These are phyloP conservation scores for Eleginops maclovinus DNA, from an alignment of 2,113 vertebrate genomes.

Conservation along the genomic window DNA sequence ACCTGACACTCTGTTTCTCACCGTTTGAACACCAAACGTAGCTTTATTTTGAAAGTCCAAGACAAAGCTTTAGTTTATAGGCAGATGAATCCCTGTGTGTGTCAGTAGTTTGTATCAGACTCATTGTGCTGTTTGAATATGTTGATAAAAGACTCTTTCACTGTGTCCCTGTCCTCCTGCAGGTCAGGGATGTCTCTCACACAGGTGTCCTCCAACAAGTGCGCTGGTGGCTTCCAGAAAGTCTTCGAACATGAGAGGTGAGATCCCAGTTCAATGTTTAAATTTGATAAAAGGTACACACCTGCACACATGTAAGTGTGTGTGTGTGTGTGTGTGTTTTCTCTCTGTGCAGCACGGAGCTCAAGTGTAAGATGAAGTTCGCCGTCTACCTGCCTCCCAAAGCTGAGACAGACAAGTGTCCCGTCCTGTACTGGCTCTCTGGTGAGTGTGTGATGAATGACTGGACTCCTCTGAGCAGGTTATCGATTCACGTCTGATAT, in stretches of 20 bases:
- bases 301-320: too few species aligned
- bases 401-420: slow-evolving; percentile 90
- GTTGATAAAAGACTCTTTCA: neutral
- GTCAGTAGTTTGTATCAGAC: neutral
- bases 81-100: too few species aligned
- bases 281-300: neutral
- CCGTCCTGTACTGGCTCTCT: slow-evolving; percentile 95
- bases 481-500: too few species aligned
- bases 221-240: slow-evolving; percentile 95
- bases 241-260: slow-evolving; percentile 98
- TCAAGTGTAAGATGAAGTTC: slow-evolving; percentile 98
- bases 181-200: slow-evolving; percentile 90
- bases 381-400: slow-evolving; percentile 94
- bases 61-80: neutral
- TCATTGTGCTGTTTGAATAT: neutral
- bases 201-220: slow-evolving; percentile 93
- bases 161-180: neutral
- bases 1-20: neutral
- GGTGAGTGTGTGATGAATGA: slow-evolving; percentile 85
- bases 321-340: neutral
- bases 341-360: slow-evolving; percentile 84
- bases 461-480: too few species aligned
- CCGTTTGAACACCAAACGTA: neutral
- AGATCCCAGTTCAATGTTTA: neutral
- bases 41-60: neutral